These are phyloP conservation scores for Drosophila seclusa DNA, from an alignment of 2,888 invertebrate species.

Conservation along the genomic window DNA sequence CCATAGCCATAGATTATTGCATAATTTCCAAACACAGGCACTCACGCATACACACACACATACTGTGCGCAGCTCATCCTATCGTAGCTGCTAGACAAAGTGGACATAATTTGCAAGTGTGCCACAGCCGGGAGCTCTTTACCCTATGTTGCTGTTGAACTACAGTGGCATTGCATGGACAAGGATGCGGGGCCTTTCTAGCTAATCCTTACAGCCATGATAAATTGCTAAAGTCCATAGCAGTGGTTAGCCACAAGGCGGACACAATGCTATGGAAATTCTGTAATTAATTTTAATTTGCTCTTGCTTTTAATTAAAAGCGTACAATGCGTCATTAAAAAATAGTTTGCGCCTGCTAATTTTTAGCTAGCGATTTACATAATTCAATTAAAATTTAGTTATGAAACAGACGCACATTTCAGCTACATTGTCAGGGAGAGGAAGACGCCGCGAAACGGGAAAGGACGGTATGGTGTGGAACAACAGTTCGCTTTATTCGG, in stretches of 20 bases:
- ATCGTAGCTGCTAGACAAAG: slow-evolving; percentile 37
- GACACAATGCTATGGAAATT: slow-evolving; percentile 40
- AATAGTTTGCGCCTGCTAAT: slow-evolving; percentile 80
- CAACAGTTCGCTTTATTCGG: slow-evolving; percentile 56
- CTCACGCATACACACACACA: slow-evolving; percentile 11
- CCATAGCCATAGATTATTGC: slow-evolving; percentile 74
- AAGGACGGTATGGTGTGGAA: neutral
- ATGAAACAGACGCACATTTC: slow-evolving; percentile 73
- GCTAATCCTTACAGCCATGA: slow-evolving; percentile 71
- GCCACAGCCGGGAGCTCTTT: slow-evolving; percentile 35
- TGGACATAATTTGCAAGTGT: slow-evolving; percentile 74
- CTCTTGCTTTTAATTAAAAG: slow-evolving; percentile 77
- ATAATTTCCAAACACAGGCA: slow-evolving; percentile 61
- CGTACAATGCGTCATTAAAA: slow-evolving; percentile 75
- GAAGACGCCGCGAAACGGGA: neutral
- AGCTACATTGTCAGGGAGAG: slow-evolving; percentile 26
- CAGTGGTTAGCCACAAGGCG: slow-evolving; percentile 27
- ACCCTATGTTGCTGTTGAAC: slow-evolving; percentile 12
- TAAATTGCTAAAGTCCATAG: slow-evolving; percentile 65
- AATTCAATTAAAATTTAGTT: slow-evolving; percentile 80
- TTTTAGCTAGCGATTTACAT: slow-evolving; percentile 78
- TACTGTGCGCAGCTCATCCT: slow-evolving; percentile 6
- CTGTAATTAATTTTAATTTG: slow-evolving; percentile 77
- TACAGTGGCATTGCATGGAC: neutral
- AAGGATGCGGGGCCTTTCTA: slow-evolving; percentile 7